Percentiles rank a stretch among this genome's conserved stretches.
Conservation (phyloP, 64 coral and sea anemone genomes). For the Stylophora pistillata region DNA sequence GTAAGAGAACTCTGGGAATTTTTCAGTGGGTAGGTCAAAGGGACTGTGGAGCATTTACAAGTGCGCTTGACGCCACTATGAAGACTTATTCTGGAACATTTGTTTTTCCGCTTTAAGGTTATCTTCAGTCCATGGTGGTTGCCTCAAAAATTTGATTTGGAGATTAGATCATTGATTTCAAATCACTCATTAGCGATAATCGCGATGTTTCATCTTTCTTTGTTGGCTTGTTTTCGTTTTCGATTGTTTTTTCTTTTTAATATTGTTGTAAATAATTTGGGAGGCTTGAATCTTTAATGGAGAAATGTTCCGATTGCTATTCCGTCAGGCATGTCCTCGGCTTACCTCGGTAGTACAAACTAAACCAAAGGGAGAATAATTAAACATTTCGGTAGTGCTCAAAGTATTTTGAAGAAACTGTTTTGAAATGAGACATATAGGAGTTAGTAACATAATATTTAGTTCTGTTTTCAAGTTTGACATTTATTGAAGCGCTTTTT, state of each 20-base stretch:
- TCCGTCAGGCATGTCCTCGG: not conserved
- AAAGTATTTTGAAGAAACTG: no score
- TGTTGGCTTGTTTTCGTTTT: not conserved
- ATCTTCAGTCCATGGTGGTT: not conserved
- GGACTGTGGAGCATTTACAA: not conserved
- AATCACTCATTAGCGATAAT: slow-evolving; percentile 6
- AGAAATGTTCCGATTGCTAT: not conserved
- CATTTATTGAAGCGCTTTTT: no score
- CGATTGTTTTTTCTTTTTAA: not conserved
- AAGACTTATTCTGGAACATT: not conserved
- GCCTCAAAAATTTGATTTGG: not conserved
- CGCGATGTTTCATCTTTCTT: no score
- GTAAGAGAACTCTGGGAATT: not conserved
- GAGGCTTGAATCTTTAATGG: not conserved
- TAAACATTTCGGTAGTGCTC: no score
- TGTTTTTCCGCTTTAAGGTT: slow-evolving; percentile 13
- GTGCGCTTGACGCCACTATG: not conserved
- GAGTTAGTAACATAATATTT: no score
- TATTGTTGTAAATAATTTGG: not conserved
- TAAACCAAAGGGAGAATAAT: no score
- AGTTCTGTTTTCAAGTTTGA: no score
- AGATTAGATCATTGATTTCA: slow-evolving; percentile 4
- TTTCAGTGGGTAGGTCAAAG: not conserved
- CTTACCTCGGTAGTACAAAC: not conserved
- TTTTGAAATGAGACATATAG: no score